Percentiles rank a stretch among this genome's conserved stretches.
phyloP scores from a whole-genome alignment of 2,113 vertebrate genomes.

The Bathybates hornii region DNA sequence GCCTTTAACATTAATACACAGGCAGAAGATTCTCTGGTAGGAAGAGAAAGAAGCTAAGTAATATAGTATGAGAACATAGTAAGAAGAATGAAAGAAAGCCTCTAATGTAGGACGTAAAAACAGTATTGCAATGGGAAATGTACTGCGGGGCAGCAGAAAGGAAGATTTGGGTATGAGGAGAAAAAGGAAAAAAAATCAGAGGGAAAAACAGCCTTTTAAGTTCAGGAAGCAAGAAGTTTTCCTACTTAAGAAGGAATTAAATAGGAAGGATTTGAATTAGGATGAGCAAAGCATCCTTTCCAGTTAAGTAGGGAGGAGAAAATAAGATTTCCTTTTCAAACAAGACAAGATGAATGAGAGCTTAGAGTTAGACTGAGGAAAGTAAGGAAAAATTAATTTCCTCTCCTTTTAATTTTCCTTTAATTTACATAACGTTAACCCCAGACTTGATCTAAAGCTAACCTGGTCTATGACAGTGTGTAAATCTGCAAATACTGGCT shows the following conservation, averaged over 20 bases:
- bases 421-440: neutral
- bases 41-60: neutral
- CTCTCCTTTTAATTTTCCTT: neutral
- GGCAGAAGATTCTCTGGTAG: neutral
- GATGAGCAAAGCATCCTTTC: neutral
- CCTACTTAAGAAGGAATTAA: neutral
- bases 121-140: neutral
- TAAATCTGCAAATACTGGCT: neutral
- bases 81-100: neutral
- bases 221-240: neutral
- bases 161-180: neutral
- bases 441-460: neutral
- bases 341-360: neutral
- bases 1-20: neutral
- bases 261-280: neutral
- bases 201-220: neutral
- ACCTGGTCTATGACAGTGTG: neutral
- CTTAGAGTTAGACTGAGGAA: neutral
- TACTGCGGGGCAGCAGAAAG: neutral
- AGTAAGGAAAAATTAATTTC: neutral
- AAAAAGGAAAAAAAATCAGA: neutral
- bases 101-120: neutral
- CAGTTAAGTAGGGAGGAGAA: neutral
- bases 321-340: neutral
- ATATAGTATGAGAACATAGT: neutral